These are phyloP conservation scores for Epizoanthus stellaris DNA, from an alignment of 92 coral and sea anemone genomes.

Conservation along the genomic window DNA sequence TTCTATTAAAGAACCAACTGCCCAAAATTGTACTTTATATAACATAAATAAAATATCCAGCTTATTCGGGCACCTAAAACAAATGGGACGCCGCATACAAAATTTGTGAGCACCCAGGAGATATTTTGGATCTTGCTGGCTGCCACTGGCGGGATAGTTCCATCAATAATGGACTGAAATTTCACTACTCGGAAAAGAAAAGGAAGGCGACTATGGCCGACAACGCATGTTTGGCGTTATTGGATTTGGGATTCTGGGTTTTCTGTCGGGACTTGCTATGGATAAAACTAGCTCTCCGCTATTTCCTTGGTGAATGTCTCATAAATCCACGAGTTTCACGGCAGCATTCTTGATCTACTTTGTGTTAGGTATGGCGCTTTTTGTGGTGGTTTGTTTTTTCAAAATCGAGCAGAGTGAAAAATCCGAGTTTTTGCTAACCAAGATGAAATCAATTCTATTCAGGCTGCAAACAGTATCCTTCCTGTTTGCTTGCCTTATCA, in stretches of 20 bases:
- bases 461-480: conserved; percentile 32
- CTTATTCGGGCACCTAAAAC: too few relatives aligned
- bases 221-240: conserved; percentile 55
- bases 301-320: neutral
- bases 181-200: conserved; percentile 37
- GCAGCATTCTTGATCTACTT: conserved; percentile 49
- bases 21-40: too few relatives aligned
- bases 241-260: conserved; percentile 56
- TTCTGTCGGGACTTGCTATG: conserved; percentile 53
- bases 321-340: conserved; percentile 42
- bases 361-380: conserved; percentile 9
- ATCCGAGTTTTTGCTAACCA: conserved; percentile 26
- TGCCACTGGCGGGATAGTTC: conserved; percentile 47
- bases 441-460: conserved; percentile 15
- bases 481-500: conserved; percentile 21
- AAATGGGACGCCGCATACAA: too few relatives aligned
- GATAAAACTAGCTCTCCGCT: conserved; percentile 30
- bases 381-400: conserved; percentile 39
- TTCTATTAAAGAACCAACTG: too few relatives aligned
- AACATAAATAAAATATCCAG: too few relatives aligned
- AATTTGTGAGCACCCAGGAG: too few relatives aligned
- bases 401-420: conserved; percentile 49
- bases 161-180: conserved; percentile 50
- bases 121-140: neutral
- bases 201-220: conserved; percentile 46